phyloP scores from a whole-genome alignment of 1,140 invertebrate genomes.

The Helicoverpa armigera region DNA sequence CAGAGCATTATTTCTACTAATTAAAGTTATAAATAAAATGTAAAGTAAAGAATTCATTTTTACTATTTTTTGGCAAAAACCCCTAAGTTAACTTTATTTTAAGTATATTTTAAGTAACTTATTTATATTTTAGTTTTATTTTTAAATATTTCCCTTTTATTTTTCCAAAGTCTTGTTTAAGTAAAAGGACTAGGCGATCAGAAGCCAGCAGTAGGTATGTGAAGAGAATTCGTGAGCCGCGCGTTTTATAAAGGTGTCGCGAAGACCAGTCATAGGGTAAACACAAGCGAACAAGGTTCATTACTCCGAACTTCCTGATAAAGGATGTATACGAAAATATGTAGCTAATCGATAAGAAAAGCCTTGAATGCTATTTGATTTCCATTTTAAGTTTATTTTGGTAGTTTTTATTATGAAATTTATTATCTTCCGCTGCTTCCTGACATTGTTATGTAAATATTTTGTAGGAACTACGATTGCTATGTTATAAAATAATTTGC shows the following conservation, averaged over 20 bases:
- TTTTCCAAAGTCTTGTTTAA: slow-evolving; percentile 8
- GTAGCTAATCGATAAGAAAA: slow-evolving; percentile 69
- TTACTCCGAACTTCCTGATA: slow-evolving; percentile 75
- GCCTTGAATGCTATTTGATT: slow-evolving; percentile 55
- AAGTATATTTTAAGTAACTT: background rate
- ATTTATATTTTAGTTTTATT: background rate
- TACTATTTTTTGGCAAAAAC: background rate
- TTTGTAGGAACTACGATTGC: background rate
- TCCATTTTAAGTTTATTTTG: slow-evolving; percentile 55
- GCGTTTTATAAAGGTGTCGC: slow-evolving; percentile 66
- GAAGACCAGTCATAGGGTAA: slow-evolving; percentile 68
- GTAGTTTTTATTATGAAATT: slow-evolving; percentile 49
- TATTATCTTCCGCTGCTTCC: slow-evolving; percentile 3
- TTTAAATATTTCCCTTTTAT: background rate
- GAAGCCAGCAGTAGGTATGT: slow-evolving; percentile 60
- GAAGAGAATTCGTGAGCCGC: slow-evolving; percentile 51
- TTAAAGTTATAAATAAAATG: slow-evolving; percentile 1
- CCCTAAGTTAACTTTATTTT: background rate
- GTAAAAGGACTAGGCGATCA: slow-evolving; percentile 65
- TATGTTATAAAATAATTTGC: too few species aligned
- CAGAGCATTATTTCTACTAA: slow-evolving; percentile 47
- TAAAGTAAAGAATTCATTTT: slow-evolving; percentile 18
- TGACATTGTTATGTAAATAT: slow-evolving; percentile 12
- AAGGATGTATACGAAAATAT: slow-evolving; percentile 66
- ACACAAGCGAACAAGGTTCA: slow-evolving; percentile 68